A percentile compares a stretch with the other conserved stretches of the same genome.
Evolutionary conservation across 2,113 vertebrate species (phyloP).

Genomic region (Cyprinodon brontotheroides): DNA sequence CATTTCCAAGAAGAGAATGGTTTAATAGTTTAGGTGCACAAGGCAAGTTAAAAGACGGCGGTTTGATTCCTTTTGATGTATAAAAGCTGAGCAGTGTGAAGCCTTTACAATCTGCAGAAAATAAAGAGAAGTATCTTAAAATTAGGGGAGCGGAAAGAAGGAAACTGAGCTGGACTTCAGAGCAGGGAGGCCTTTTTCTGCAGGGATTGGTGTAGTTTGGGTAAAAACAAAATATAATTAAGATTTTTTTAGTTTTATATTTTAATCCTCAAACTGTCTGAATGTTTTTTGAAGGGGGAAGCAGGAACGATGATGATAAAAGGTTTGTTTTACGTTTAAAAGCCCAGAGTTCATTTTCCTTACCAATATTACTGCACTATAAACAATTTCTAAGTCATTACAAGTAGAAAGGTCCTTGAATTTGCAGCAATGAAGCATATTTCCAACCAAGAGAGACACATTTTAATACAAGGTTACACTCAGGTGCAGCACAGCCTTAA

Average conservation of each 20-base stretch:
- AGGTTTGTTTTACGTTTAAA: neutral
- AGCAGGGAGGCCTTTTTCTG: neutral
- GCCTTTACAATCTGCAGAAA: slow-evolving; percentile 2
- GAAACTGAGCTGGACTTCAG: neutral
- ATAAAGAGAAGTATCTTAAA: slow-evolving; percentile 16
- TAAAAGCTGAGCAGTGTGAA: slow-evolving; percentile 3
- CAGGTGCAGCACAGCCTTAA: neutral
- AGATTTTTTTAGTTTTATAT: neutral
- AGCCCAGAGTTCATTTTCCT: neutral
- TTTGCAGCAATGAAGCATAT: neutral
- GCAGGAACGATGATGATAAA: neutral
- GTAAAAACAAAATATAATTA: too few species aligned
- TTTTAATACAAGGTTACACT: neutral
- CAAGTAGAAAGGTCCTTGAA: neutral
- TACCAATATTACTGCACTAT: neutral
- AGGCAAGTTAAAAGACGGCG: slow-evolving; percentile 17
- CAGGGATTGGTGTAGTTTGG: too few species aligned
- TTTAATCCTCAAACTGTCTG: neutral
- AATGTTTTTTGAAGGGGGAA: neutral
- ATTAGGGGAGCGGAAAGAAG: slow-evolving; percentile 2
- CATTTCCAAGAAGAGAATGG: slow-evolving; percentile 23
- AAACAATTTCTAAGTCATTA: neutral
- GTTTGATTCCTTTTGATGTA: neutral
- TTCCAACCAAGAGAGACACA: neutral
- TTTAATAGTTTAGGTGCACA: slow-evolving; percentile 41